A percentile compares a stretch with the other conserved stretches of the same genome.
Conservation (phyloP, 2,113 vertebrate genomes). For the Gnathonemus echidnorhynchus region DNA sequence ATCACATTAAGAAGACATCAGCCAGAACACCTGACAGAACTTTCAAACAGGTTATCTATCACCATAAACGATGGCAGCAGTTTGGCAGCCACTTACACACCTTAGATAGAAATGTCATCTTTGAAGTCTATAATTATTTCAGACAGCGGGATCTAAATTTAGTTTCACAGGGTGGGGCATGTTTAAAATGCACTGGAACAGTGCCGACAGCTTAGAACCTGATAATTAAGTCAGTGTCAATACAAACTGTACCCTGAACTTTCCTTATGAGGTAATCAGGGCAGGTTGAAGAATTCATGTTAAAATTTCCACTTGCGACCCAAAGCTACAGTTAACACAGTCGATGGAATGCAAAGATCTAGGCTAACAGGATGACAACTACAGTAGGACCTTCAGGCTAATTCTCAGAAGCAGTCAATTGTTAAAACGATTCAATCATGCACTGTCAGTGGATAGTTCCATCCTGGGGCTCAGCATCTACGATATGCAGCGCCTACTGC, state of each 20-base stretch:
- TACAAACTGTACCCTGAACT: neutral
- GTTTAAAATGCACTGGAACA: neutral
- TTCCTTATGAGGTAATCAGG: neutral
- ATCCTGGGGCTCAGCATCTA: neutral
- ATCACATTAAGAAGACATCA: neutral
- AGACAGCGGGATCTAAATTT: neutral
- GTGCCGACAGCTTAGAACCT: neutral
- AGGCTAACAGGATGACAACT: neutral
- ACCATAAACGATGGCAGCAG: neutral
- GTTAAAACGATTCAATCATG: neutral
- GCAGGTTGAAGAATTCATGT: neutral
- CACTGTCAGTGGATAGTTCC: neutral
- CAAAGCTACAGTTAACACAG: neutral
- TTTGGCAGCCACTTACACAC: neutral
- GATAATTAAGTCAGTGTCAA: neutral
- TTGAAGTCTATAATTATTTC: neutral
- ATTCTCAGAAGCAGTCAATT: neutral
- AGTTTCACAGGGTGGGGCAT: neutral
- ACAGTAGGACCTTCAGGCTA: neutral
- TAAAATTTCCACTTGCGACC: neutral
- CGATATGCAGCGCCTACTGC: neutral
- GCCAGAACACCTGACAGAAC: neutral
- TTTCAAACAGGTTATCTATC: neutral
- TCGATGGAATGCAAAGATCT: neutral
- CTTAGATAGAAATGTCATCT: neutral